Evolutionary conservation across 2,113 vertebrate species (phyloP).

Genomic region (Sapayoa aenigma): DNA sequence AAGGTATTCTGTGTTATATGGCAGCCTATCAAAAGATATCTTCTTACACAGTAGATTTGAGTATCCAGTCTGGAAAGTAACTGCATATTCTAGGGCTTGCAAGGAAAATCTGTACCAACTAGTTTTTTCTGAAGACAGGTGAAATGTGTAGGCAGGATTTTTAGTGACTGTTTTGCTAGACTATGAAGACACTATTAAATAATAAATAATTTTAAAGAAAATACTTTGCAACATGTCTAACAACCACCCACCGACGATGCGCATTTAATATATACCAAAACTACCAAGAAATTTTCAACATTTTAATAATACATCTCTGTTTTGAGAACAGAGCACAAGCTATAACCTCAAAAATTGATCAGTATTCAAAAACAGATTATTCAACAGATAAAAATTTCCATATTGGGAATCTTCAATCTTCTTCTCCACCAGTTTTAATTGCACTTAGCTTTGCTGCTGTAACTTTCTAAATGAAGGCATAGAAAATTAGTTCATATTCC

Average conservation of each 20-base stretch:
- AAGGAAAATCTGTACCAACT: background rate
- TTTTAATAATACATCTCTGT: background rate
- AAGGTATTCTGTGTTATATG: background rate
- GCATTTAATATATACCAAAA: background rate
- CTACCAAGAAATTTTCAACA: background rate
- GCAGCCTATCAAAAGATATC: background rate
- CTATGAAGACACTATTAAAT: background rate
- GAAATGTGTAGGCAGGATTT: background rate
- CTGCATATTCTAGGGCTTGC: background rate
- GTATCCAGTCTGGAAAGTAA: background rate
- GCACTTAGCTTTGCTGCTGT: background rate
- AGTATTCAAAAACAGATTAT: background rate
- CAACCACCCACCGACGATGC: background rate
- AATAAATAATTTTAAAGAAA: background rate
- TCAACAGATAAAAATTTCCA: background rate
- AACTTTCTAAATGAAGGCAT: background rate
- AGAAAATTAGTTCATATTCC: background rate
- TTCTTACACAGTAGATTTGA: background rate
- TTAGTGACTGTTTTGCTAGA: background rate
- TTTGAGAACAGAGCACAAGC: background rate
- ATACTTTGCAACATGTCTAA: background rate
- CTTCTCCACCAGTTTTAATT: background rate
- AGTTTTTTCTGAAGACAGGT: background rate
- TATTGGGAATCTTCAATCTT: background rate
- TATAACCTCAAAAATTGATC: background rate